These are phyloP conservation scores for Hipparchia semele DNA, from an alignment of 2,888 invertebrate species.

Conservation along the genomic window DNA sequence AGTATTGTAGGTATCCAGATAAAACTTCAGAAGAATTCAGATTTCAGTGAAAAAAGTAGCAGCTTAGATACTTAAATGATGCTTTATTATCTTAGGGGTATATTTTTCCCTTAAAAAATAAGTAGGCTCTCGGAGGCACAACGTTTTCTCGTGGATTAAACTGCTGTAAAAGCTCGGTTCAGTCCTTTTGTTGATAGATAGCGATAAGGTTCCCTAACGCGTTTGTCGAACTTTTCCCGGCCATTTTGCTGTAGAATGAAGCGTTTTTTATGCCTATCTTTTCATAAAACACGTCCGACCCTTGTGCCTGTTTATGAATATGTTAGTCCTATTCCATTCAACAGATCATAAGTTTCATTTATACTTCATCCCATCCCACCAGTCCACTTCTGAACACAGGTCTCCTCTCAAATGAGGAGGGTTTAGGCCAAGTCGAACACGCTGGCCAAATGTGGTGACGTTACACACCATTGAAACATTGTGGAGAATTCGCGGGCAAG, in stretches of 20 bases:
- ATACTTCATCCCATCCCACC: background rate
- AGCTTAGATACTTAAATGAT: too few relatives aligned
- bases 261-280: background rate
- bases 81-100: too few relatives aligned
- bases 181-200: constrained; percentile 10
- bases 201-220: constrained; percentile 8
- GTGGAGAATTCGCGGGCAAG: too few relatives aligned
- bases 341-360: background rate
- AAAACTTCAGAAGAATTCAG: too few relatives aligned
- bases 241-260: background rate
- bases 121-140: background rate
- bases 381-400: too few relatives aligned
- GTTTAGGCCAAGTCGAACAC: too few relatives aligned
- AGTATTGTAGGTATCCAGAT: too few relatives aligned
- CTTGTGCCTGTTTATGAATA: background rate
- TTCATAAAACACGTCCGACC: background rate
- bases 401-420: too few relatives aligned
- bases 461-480: too few relatives aligned
- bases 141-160: constrained; percentile 5
- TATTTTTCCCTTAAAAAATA: background rate
- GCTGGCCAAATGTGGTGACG: too few relatives aligned
- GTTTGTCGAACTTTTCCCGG: background rate
- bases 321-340: background rate
- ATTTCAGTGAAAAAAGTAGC: too few relatives aligned
- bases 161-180: background rate